Base-by-base conservation (phyloP, 2,113 vertebrate species). In the Falco punctatus region DNA sequence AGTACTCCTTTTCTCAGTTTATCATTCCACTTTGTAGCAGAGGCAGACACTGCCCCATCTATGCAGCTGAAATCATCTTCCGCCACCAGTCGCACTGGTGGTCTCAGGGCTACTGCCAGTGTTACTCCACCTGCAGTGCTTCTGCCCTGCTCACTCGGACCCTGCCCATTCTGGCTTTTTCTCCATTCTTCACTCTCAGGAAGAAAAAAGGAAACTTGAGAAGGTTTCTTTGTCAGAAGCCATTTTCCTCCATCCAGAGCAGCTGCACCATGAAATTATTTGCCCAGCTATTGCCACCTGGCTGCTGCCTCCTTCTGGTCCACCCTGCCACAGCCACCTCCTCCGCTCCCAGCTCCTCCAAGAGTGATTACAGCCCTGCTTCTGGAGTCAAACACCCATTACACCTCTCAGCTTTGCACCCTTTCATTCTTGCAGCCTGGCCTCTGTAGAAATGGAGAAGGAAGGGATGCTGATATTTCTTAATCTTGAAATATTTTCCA, bases 171-270 rank as follows among this genome's bases (percentile, higher is more conserved):
- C 49, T 70, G 54, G 4, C 10, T 86, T 80, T 69, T 65, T 35
- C 44, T 66, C 69, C 14, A 26, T 90, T 90, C 30, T 55, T 88
- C 12, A 2, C 7, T 59, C 32, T 44, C 42, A 74, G 82, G 58
- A 90, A 93, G 26, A 9, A 59, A 95, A 95, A 82, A 14, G 23
- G 71, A 88, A 86, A n/a, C 32, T 24, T 71, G 67, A 88, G 85
- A 46, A 48, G 2, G 12, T 69, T 78, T 52, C n/a, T 86, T 85
- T 62, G 62, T 67, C 82, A 71, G 59, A 92, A 86, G 42, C 33
- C 59, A 26, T 86, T 84, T 93, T 81, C 10, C n/a, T 86, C n/a
- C 3, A 1, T 26, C 24, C 24, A 54, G 40, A 61, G 44, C 42
- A 73, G 71, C 46, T 4, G 5, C 38, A 33, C 4, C 12, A 30